phyloP scores from a whole-genome alignment of 2,113 vertebrate genomes.

The Nothoprocta pentlandii region DNA sequence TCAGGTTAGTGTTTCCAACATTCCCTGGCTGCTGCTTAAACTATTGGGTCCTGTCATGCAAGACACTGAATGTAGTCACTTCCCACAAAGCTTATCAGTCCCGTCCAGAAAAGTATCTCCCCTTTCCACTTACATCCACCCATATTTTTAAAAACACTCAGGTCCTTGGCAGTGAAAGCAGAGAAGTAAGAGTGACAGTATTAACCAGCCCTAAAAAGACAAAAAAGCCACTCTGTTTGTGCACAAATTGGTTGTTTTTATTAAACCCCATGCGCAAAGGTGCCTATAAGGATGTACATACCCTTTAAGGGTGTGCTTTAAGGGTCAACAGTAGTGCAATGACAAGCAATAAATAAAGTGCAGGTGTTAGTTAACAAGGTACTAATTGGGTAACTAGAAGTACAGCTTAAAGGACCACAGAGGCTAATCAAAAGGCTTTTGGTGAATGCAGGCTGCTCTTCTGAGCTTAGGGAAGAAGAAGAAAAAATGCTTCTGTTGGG shows the following conservation, averaged over 20 bases:
- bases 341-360: conserved; percentile 37
- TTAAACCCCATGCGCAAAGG: background rate
- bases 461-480: background rate
- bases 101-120: background rate
- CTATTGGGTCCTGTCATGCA: background rate
- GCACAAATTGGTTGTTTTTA: background rate
- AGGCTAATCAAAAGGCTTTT: conserved; percentile 22
- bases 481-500: background rate
- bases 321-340: background rate
- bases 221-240: background rate
- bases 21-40: background rate
- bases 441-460: background rate
- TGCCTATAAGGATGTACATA: background rate
- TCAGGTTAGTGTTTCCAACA: accelerated
- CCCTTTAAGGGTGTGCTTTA: background rate
- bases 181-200: background rate
- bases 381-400: conserved; percentile 62
- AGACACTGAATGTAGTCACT: background rate
- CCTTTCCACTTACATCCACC: background rate
- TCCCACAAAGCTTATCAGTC: background rate
- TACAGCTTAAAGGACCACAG: conserved; percentile 36
- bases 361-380: conserved; percentile 48
- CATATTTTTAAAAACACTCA: background rate
- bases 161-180: background rate
- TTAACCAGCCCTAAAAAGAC: background rate